Evolutionary conservation across 2,113 vertebrate species (phyloP).

Genomic region (Myrmecobius fasciatus): DNA sequence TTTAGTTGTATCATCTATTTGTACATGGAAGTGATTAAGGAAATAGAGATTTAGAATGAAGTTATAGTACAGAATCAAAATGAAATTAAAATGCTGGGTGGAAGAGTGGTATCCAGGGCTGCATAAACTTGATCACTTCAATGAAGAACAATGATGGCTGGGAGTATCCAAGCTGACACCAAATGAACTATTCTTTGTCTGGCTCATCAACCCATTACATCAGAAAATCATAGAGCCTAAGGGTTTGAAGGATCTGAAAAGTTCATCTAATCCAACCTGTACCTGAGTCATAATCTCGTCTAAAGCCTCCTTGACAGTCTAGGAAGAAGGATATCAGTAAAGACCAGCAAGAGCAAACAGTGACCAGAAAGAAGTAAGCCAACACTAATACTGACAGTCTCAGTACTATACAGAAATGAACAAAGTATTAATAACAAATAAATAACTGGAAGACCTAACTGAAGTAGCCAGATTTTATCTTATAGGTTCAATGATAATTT

Average conservation of each 20-base stretch:
- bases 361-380: neutral
- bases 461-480: neutral
- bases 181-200: neutral
- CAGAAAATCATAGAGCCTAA: neutral
- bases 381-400: neutral
- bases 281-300: neutral
- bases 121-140: neutral
- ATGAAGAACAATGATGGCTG: neutral
- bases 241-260: neutral
- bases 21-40: neutral
- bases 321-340: neutral
- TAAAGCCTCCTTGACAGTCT: neutral
- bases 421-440: neutral
- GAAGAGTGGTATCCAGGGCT: neutral
- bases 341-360: neutral
- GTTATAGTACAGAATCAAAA: neutral
- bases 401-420: neutral
- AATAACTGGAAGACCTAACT: neutral
- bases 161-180: neutral
- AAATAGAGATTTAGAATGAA: neutral
- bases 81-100: neutral
- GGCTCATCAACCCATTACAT: neutral
- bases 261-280: neutral
- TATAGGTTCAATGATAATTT: neutral
- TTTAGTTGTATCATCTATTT: neutral